Conservation (phyloP, 2,113 vertebrate species). For the Anhinga rufa region DNA sequence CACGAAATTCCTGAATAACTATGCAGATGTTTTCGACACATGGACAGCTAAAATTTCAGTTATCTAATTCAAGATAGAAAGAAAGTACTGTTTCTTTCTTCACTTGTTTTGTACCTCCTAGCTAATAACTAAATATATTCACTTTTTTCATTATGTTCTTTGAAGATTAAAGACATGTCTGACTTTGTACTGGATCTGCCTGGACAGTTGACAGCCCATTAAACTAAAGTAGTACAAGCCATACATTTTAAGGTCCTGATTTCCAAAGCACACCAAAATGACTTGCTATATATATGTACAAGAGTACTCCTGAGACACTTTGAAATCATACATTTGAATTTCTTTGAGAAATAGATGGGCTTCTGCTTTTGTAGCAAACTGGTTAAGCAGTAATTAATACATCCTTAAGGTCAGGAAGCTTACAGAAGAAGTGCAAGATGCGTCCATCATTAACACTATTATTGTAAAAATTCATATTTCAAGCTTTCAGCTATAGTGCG, state of each 20-base stretch:
- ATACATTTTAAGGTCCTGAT: conserved; percentile 43
- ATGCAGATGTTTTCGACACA: not conserved
- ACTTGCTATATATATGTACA: not conserved
- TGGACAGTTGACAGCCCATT: conserved; percentile 61
- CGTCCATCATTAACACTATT: not conserved
- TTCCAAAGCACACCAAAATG: conserved; percentile 39
- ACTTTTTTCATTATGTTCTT: conserved; percentile 44
- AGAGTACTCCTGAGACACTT: not conserved
- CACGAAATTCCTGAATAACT: not conserved
- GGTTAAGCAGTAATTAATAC: conserved; percentile 9
- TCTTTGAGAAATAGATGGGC: not conserved
- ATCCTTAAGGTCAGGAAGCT: not conserved
- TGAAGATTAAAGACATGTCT: conserved; percentile 66
- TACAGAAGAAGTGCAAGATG: not conserved
- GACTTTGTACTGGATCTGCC: conserved; percentile 30
- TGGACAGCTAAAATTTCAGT: not conserved
- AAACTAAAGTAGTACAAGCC: conserved; percentile 48
- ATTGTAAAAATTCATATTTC: not conserved
- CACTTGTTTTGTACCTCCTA: conserved; percentile 53
- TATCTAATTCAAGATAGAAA: not conserved
- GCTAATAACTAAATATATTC: conserved; percentile 64
- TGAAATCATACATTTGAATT: not conserved
- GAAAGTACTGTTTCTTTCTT: not conserved
- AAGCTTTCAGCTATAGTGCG: not conserved
- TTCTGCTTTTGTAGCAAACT: not conserved